These are phyloP conservation scores for Suncus etruscus DNA, from an alignment of 2,113 vertebrate genomes.

Conservation along the genomic window DNA sequence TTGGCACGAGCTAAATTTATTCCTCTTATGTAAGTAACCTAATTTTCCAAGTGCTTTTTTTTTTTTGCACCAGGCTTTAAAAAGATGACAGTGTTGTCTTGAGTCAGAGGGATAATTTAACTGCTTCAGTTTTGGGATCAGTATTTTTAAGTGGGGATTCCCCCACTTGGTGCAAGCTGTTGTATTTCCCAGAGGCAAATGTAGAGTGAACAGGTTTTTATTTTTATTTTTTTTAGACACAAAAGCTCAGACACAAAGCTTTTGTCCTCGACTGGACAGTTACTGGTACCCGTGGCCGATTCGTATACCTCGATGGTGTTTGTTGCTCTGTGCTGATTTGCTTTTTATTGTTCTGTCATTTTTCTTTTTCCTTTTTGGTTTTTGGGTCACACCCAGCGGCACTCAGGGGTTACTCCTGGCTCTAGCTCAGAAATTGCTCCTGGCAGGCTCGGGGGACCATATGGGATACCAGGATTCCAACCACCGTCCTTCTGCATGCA, in stretches of 20 bases:
- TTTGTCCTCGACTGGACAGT: neutral
- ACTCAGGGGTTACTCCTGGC: too few relatives aligned
- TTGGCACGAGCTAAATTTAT: slow-evolving; percentile 96
- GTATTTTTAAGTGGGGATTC: slow-evolving; percentile 13
- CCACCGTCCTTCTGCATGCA: too few relatives aligned
- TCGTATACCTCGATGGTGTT: too few relatives aligned
- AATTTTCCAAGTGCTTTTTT: slow-evolving; percentile 43
- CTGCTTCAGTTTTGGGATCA: slow-evolving; percentile 1
- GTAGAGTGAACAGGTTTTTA: neutral
- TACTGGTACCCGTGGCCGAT: too few relatives aligned
- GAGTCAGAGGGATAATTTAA: slow-evolving; percentile 51
- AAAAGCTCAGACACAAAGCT: neutral
- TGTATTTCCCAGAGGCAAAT: slow-evolving; percentile 21
- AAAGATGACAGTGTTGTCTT: slow-evolving; percentile 56
- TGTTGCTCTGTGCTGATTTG: too few relatives aligned
- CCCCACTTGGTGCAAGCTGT: neutral
- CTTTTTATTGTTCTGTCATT: neutral
- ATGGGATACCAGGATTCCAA: too few relatives aligned
- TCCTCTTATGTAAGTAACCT: slow-evolving; percentile 92
- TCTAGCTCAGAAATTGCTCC: too few relatives aligned
- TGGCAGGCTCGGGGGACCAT: too few relatives aligned
- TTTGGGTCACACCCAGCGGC: too few relatives aligned
- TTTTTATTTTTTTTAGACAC: neutral
- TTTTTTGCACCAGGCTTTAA: slow-evolving; percentile 60
- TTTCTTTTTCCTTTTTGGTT: neutral